Evolutionary conservation across 2,888 invertebrate species (phyloP).

Genomic region (Copidosoma aretas): DNA sequence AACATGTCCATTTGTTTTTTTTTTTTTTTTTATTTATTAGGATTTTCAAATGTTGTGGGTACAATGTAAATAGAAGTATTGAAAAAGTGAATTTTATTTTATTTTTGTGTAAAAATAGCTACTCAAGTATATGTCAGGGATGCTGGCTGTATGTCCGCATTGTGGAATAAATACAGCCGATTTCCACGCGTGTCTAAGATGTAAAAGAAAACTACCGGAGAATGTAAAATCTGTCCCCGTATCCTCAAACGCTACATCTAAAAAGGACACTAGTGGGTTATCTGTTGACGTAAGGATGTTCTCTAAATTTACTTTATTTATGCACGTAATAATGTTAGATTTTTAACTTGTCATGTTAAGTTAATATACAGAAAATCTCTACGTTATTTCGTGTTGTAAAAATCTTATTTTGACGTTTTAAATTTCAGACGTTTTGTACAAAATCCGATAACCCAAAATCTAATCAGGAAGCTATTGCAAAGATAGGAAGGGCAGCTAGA

Average conservation of each 20-base stretch:
- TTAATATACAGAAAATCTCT: background rate
- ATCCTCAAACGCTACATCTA: constrained; percentile 35
- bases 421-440: constrained; percentile 55
- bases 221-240: constrained; percentile 70
- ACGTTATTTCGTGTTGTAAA: background rate
- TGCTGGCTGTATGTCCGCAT: constrained; percentile 78
- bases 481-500: constrained; percentile 47
- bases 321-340: constrained; percentile 3
- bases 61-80: background rate
- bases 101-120: constrained; percentile 39
- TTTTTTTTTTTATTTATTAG: no score
- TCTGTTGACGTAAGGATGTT: constrained; percentile 43
- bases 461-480: constrained; percentile 42
- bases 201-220: constrained; percentile 75
- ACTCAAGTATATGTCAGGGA: constrained; percentile 65
- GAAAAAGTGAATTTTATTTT: constrained; percentile 9
- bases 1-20: no score
- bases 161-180: constrained; percentile 83
- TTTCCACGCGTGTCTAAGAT: constrained; percentile 79
- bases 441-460: constrained; percentile 40
- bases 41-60: background rate
- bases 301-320: constrained; percentile 13
- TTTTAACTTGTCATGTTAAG: constrained; percentile 26
- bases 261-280: constrained; percentile 42
- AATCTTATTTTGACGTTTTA: constrained; percentile 22